Percentiles rank a stretch among this genome's conserved stretches.
Evolutionary conservation across 2,888 invertebrate genomes (phyloP).

Genomic region (Elegia similella): DNA sequence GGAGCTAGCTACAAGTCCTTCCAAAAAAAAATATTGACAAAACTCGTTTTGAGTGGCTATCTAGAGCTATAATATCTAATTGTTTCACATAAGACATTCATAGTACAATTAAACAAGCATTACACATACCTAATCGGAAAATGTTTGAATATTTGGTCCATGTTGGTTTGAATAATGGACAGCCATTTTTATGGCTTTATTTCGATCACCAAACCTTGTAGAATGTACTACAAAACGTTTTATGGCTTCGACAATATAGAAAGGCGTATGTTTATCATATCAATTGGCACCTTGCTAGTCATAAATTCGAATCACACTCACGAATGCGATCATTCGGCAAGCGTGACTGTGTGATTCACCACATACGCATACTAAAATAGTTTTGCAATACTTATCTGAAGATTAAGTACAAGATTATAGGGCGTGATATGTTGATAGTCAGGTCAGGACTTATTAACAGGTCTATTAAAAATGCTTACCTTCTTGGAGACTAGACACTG

Average conservation of each 20-base stretch:
- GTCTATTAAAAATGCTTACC: too few relatives aligned
- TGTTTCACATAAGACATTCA: too few relatives aligned
- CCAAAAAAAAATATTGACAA: too few relatives aligned
- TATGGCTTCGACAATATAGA: background rate
- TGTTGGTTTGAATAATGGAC: too few relatives aligned
- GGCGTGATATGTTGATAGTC: background rate
- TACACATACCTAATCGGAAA: too few relatives aligned
- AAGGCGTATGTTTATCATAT: background rate
- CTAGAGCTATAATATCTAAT: too few relatives aligned
- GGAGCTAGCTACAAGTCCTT: too few relatives aligned
- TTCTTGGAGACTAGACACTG: too few relatives aligned
- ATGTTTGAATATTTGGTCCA: too few relatives aligned
- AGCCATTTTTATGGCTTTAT: background rate
- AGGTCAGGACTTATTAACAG: too few relatives aligned
- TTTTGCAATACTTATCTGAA: background rate
- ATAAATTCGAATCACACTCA: constrained; percentile 11
- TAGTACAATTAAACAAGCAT: too few relatives aligned
- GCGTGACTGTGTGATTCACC: background rate
- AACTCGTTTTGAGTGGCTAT: too few relatives aligned
- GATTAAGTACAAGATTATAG: background rate
- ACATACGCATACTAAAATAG: background rate
- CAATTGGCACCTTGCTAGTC: constrained; percentile 1
- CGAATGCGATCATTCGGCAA: background rate
- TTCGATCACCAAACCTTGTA: background rate
- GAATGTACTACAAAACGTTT: background rate